These are phyloP conservation scores for Sebastes itinus DNA, from an alignment of 2,797 vertebrate genomes.

Conservation along the genomic window DNA sequence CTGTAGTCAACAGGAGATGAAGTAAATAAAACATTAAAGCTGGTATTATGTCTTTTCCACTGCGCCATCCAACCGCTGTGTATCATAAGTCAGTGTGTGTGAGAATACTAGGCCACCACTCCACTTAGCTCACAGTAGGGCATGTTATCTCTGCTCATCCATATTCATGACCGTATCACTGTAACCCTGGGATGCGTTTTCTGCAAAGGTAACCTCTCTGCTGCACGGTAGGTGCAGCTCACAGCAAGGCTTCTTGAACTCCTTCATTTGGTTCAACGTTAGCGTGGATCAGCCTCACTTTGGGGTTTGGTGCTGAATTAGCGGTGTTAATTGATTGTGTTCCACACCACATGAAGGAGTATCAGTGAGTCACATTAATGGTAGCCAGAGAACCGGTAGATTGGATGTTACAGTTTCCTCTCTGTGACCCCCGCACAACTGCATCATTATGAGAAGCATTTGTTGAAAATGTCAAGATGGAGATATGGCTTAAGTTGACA, in stretches of 20 bases:
- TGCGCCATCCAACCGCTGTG: slow-evolving; percentile 38
- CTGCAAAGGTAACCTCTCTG: slow-evolving; percentile 43
- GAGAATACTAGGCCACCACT: slow-evolving; percentile 57
- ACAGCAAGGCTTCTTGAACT: slow-evolving; percentile 9
- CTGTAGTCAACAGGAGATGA: slow-evolving; percentile 65
- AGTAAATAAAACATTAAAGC: slow-evolving; percentile 74
- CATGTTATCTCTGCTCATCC: slow-evolving; percentile 61
- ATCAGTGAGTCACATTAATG: slow-evolving; percentile 21
- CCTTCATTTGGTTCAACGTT: neutral
- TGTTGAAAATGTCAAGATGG: slow-evolving; percentile 51
- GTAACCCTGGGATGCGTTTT: slow-evolving; percentile 41
- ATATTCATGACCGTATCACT: slow-evolving; percentile 70
- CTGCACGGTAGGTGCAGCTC: slow-evolving; percentile 4
- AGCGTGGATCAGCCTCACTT: neutral
- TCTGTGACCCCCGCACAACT: slow-evolving; percentile 3
- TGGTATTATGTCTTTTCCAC: slow-evolving; percentile 70
- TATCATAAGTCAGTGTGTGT: slow-evolving; percentile 58
- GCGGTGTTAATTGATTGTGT: slow-evolving; percentile 19
- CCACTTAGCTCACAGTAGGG: slow-evolving; percentile 56
- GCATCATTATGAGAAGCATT: slow-evolving; percentile 35
- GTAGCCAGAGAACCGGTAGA: neutral
- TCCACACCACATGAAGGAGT: neutral
- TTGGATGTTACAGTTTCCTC: slow-evolving; percentile 23
- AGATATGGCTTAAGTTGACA: slow-evolving; percentile 45
- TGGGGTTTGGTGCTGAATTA: slow-evolving; percentile 31